Base-by-base conservation (phyloP, 2,888 invertebrate genomes). In the Cataglyphis rosenhaueri region DNA sequence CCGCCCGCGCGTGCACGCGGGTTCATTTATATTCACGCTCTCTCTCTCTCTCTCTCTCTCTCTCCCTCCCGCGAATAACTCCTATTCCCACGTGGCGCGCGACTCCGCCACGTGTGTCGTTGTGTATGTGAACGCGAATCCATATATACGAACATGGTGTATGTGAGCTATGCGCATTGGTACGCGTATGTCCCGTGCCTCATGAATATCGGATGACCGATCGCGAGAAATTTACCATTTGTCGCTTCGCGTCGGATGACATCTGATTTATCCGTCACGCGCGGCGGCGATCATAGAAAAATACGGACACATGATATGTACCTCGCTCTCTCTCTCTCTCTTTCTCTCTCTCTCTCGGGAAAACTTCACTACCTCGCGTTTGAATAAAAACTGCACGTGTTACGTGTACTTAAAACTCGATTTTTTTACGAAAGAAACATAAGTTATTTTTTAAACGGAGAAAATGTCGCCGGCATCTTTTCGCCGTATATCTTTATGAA, bases 21-120 rank as follows among this genome's bases (percentile, higher is more conserved):
- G 66, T 82, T 82, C 88, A 86, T 88, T 86, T 88, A 84, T 87
- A 87, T 87, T 87, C 87, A 83, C 84, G 86, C 70, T 66, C 70
- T 66, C 65, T 41, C 64, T 21, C 65, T 41, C 64, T 21, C 21
- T 21, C 21, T 21, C 21, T 21, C 21, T 76, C n/a, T 6, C 1
- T 8, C 52, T n/a, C 8, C 8, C 6, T 2, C n/a, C 64, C 79
- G 59, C 85, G 84, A 85, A 87, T 85, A 85, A 87, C 85, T 84
- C 83, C 85, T 65, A 65, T 85, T 86, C 85, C 82, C 86, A 55
- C 73, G 71, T 32, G 83, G 75, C 57, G 25, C 68, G 62, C 75
- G 75, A 65, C 18, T 18, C 52, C 57, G 38, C 48, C 71, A 57
- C 68, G 38, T 75, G 62, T 70, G 74, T 64, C 52, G 8, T 71